phyloP scores from a whole-genome alignment of 2,113 vertebrate genomes.

The Struthidea cinerea region DNA sequence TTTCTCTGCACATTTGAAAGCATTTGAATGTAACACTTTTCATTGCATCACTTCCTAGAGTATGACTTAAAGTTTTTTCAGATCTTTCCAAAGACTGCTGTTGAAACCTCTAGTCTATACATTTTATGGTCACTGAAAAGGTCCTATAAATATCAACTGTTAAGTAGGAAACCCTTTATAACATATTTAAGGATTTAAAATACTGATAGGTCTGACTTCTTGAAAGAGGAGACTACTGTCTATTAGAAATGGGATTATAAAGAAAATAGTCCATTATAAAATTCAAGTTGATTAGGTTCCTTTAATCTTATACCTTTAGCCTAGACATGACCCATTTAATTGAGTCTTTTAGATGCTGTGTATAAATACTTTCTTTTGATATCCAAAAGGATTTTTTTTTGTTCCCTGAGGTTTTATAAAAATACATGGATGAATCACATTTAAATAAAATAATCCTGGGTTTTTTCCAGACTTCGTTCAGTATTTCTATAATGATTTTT shows the following conservation, averaged over 20 bases:
- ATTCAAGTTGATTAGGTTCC: neutral
- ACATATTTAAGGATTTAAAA: neutral
- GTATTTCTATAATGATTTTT: neutral
- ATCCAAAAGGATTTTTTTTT: neutral
- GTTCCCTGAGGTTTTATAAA: neutral
- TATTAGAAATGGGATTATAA: neutral
- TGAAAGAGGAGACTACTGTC: neutral
- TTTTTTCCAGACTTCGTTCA: neutral
- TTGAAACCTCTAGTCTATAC: neutral
- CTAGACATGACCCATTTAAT: neutral
- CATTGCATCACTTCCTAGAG: neutral
- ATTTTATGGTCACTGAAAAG: neutral
- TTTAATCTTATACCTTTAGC: neutral
- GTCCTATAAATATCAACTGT: neutral
- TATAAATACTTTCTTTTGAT: neutral
- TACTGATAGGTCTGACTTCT: neutral
- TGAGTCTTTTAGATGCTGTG: neutral
- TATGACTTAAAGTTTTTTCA: neutral
- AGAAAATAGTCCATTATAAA: neutral
- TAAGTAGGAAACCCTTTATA: neutral
- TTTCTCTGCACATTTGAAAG: neutral
- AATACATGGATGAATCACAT: neutral
- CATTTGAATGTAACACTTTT: neutral
- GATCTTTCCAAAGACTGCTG: neutral
- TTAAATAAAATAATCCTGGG: neutral